Base-by-base conservation (phyloP, 2,113 vertebrate genomes). In the Tupaia chinensis region DNA sequence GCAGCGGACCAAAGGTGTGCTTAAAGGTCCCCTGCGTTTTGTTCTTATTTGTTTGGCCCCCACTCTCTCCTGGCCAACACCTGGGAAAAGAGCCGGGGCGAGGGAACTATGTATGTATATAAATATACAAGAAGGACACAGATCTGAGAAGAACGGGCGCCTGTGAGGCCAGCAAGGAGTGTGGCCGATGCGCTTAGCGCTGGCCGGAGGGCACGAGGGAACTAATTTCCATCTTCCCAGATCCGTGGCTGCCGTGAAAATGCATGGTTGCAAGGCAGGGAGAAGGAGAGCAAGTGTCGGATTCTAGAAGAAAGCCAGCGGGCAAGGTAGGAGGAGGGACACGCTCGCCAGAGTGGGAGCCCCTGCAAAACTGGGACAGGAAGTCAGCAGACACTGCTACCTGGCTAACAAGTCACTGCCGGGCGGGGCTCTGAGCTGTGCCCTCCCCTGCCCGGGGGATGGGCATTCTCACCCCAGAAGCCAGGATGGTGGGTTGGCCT, bases 1-100 rank as follows among this genome's bases (percentile, higher is more conserved):
- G 97, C 98, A 98, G 97, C 89, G 98, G 98, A 97, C 97, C 98
- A 97, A 98, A 98, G 97, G 97, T 97, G 93, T 95, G 97, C 93
- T 96, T 97, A 95, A 98, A 97, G 97, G 95, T 98, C 96, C 32
- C 8, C 3, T 20, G 10, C 27, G 5, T 61, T 12, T 32, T 20
- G 7, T 34, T 34, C 14, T 20, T 60, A 22, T 66, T 44, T 53
- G 6, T 44, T 63, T 95, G 63, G 69, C 32, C 53, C 95, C 96
- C 97, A 93, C 96, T 93, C 97, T 97, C 72, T 97, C 87, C 93
- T 91, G 89, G 91, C 87, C 87, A 96, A 94, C 94, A 95, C 89
- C 96, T 53, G 44, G 22, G 34, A 81, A 81, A 61, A 19, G 16
- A 89, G 65, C 66, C 96, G 82, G 95, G 94, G 17, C 7, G 23